Percentiles rank a stretch among this genome's conserved stretches.
These are phyloP conservation scores for Lithophane leautieri DNA, from an alignment of 2,888 invertebrate genomes.

Conservation along the genomic window DNA sequence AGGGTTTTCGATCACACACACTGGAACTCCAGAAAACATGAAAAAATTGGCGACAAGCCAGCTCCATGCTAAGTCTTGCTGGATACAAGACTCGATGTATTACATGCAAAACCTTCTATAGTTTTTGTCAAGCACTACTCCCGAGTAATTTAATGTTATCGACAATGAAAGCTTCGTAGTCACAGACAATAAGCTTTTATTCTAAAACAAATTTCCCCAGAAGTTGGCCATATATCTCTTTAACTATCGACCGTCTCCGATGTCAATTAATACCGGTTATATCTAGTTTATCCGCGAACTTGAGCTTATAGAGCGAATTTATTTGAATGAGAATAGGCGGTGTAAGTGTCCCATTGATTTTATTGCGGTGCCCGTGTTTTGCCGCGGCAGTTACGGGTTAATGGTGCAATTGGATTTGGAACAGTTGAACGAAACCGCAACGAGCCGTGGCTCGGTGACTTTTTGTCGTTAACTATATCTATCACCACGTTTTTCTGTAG, in stretches of 20 bases:
- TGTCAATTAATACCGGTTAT: conserved; percentile 71
- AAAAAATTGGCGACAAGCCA: conserved; percentile 83
- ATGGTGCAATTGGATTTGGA: conserved; percentile 80
- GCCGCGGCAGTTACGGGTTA: conserved; percentile 78
- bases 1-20: conserved; percentile 67
- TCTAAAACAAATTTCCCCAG: conserved; percentile 75
- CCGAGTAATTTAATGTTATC: conserved; percentile 79
- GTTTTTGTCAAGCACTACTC: conserved; percentile 76
- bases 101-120: conserved; percentile 79
- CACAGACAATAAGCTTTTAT: conserved; percentile 75
- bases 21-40: conserved; percentile 75
- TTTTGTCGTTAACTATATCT: conserved; percentile 53
- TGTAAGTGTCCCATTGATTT: conserved; percentile 82
- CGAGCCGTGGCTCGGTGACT: conserved; percentile 66
- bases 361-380: conserved; percentile 78
- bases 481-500: conserved; percentile 46
- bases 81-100: conserved; percentile 77
- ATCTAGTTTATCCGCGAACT: conserved; percentile 72
- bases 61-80: conserved; percentile 65
- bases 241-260: conserved; percentile 62
- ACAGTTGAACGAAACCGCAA: conserved; percentile 74
- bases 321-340: conserved; percentile 77
- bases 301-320: conserved; percentile 71
- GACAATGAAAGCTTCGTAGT: conserved; percentile 66
- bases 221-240: conserved; percentile 74